phyloP scores from a whole-genome alignment of 1,140 invertebrate species.

The Manduca sexta region DNA sequence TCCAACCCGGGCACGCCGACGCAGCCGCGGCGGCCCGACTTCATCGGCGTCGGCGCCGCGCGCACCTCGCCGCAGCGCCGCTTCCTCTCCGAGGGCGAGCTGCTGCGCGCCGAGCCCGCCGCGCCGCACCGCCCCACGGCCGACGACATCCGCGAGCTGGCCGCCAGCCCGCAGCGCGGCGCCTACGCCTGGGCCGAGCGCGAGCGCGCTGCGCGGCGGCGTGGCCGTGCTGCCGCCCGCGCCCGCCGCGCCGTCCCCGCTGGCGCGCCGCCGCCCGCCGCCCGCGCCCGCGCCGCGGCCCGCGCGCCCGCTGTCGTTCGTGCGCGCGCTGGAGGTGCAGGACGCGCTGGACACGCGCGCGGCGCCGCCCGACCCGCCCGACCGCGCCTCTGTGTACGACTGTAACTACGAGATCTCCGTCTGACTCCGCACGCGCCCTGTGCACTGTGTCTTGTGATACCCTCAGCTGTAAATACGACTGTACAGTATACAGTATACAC shows the following conservation, averaged over 20 bases:
- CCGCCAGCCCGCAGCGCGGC: conserved; percentile 87
- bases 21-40: conserved; percentile 87
- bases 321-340: conserved; percentile 92
- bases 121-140: conserved; percentile 76
- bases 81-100: conserved; percentile 89
- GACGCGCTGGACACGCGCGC: conserved; percentile 81
- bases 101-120: conserved; percentile 80
- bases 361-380: conserved; percentile 80
- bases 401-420: conserved; percentile 98
- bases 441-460: not conserved
- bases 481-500: conserved; percentile 23
- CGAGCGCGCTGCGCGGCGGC: conserved; percentile 40
- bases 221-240: conserved; percentile 35
- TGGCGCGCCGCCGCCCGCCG: conserved; percentile 32
- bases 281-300: conserved; percentile 77
- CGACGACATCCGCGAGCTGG: conserved; percentile 83
- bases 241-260: conserved; percentile 31
- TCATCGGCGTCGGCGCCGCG: conserved; percentile 80
- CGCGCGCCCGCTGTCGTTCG: conserved; percentile 92
- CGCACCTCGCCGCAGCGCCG: conserved; percentile 81
- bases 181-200: conserved; percentile 89
- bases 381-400: conserved; percentile 92
- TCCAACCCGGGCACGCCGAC: conserved; percentile 92
- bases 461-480: not conserved
- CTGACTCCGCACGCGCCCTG: conserved; percentile 43